Evolutionary conservation across 2,888 invertebrate species (phyloP).

Genomic region (Lasioglossum figueresi): DNA sequence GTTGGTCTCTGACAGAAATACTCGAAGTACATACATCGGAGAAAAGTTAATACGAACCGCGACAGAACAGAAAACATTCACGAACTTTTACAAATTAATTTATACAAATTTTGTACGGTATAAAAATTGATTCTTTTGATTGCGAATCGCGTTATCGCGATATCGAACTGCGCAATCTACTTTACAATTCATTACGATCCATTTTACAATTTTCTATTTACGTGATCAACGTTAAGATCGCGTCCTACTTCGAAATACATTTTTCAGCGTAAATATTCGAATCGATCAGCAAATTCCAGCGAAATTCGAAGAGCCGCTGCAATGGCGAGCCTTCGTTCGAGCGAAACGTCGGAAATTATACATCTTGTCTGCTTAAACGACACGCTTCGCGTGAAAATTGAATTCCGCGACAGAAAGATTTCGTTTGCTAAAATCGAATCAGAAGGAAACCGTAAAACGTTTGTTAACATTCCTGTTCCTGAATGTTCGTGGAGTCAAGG

Average conservation of each 20-base stretch:
- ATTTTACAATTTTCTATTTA: neutral
- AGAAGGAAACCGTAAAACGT: slow-evolving; percentile 33
- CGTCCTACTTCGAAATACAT: neutral
- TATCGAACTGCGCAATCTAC: neutral
- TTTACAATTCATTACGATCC: neutral
- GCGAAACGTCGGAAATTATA: neutral
- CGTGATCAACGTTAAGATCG: neutral
- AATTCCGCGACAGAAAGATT: slow-evolving; percentile 12
- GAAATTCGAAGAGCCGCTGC: neutral
- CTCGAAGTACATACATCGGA: neutral
- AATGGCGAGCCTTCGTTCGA: neutral
- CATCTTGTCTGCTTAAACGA: neutral
- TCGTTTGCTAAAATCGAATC: slow-evolving; percentile 15
- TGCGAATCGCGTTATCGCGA: neutral
- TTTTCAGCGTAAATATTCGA: neutral
- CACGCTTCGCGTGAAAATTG: neutral
- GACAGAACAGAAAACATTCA: neutral
- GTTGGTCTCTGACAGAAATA: slow-evolving; percentile 46
- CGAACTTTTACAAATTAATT: neutral
- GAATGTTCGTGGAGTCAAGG: slow-evolving; percentile 61
- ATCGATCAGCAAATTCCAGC: neutral
- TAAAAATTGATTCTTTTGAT: neutral
- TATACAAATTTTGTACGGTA: neutral
- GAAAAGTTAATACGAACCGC: neutral
- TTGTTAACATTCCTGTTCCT: slow-evolving; percentile 61